These are phyloP conservation scores for Sminthopsis crassicaudata DNA, from an alignment of 2,113 vertebrate species.

Conservation along the genomic window DNA sequence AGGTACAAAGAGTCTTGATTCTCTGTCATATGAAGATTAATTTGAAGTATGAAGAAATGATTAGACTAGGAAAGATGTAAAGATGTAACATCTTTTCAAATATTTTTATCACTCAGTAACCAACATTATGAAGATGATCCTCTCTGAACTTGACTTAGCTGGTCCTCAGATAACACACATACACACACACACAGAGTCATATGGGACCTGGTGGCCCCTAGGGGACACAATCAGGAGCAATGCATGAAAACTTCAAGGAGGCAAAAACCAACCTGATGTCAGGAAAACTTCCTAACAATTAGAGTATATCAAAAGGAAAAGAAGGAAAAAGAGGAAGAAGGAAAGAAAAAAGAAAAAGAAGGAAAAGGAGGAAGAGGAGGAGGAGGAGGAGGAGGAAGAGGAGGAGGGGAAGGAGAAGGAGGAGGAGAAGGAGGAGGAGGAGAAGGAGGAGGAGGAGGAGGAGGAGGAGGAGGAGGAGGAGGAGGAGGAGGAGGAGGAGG, in stretches of 20 bases:
- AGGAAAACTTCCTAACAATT: not conserved
- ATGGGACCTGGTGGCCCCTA: not conserved
- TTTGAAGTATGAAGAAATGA: not conserved
- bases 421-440: too few relatives aligned
- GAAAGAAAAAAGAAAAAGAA: too few relatives aligned
- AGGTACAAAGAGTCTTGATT: not conserved
- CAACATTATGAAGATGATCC: not conserved
- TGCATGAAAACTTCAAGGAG: not conserved
- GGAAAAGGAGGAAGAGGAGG: too few relatives aligned
- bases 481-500: too few relatives aligned
- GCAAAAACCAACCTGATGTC: not conserved
- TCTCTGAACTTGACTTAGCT: not conserved
- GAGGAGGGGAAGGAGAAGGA: too few relatives aligned
- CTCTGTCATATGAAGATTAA: not conserved
- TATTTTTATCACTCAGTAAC: not conserved
- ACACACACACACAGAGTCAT: not conserved
- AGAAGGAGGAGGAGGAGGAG: too few relatives aligned
- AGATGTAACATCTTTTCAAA: not conserved
- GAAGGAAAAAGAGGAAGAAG: not conserved
- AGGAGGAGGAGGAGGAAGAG: rapidly evolving
- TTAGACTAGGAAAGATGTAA: not conserved
- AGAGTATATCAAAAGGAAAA: not conserved
- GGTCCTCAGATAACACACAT: not conserved
- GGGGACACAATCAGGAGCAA: not conserved
- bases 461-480: too few relatives aligned